Evolutionary conservation across 1,140 invertebrate species (phyloP), one percentile per base, ranked within the genome.

Genomic region (Drosophila miranda): DNA sequence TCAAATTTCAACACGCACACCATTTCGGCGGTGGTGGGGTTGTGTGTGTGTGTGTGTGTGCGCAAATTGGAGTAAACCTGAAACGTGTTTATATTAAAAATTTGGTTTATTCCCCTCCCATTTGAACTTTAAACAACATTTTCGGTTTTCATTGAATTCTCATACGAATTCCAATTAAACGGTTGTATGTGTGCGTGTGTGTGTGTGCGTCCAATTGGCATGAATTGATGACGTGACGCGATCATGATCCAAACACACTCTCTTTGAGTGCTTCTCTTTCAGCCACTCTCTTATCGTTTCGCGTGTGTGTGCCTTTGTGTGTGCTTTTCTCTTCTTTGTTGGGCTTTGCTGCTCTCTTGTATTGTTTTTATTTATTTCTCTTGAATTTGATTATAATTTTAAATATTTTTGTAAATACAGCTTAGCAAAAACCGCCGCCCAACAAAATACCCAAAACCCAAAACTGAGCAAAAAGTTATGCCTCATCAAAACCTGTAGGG

Each of bases 201-300:
- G 77, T 82, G 77, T 84, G 79, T 83, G 76, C 83, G 71, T 82
- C 78, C 83, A 87, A 87, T 87, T 87, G 82, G 82, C 82, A 87
- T 87, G 82, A 83, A 87, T 87, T 87, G 82, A 81, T 87, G 82
- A 87, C 82, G 79, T 83, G 79, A 83, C 79, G 82, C 75, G 82
- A 82, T 88, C 81, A 63, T 59, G 54, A 50, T 57, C 45, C 52
- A 50, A 53, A 43, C 52, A 5, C 3, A 38, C 23, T 26, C 23
- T 26, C 23, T 26, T 26, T 26, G 4, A 38, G 11, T 38, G 50
- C 51, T 54, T 70, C 64, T 69, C 49, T 74, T 42, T 7, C 11
- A 16, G 21, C 16, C 21, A 4, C 67, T 46, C 74, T 26, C 58
- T 59, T 75, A 7, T 53, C 42, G 23, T 21, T 52, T 2, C 30